Base-by-base conservation (phyloP, 2,888 invertebrate genomes). In the Apodemia mormo region DNA sequence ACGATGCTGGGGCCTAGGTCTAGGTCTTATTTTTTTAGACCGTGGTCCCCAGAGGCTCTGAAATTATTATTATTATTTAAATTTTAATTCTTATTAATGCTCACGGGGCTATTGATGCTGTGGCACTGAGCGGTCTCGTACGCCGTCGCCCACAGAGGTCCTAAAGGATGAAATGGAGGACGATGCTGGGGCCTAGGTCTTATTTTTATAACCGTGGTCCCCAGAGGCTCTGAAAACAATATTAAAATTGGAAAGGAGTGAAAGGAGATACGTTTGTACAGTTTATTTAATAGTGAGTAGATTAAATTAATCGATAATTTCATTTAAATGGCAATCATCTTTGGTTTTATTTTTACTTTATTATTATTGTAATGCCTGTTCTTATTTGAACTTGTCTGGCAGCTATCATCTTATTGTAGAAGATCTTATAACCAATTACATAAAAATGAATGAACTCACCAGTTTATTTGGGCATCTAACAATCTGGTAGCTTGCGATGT, bases 81-180 rank as follows among this genome's bases (percentile, higher is more conserved):
- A 45, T 56, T 8, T 22, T 1, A 22, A 22, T 22, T 22, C 54
- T n/a, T 22, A 22, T 56, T 6, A 14, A 22, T 22, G n/a, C 22
- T 56, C n/a, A 22, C 9, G 33, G 33, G 52, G 52, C n/a, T 37
- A 22, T 56, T 67, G 70, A 69, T 72, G 70, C 72, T 70, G 72
- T 70, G 71, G 69, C 70, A 37, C 70, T 73, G 69, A 56, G 69
- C 70, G 71, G 73, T 73, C 70, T 58, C 49, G 70, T 68, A 69
- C 71, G 70, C 72, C 73, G 72, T 73, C 70, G 70, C 70, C 68
- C 72, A 72, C 73, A 73, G 70, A n/a, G 65, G 65, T 22, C 68
- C 66, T 69, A 67, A 40, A 67, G 67, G 52, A 52, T 52, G n/a
- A 12, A 6, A 52, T 5, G 14, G 14, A 52, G 52, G 52, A 52